Percentiles rank a stretch among this genome's conserved stretches.
Evolutionary conservation across 2,113 vertebrate genomes (phyloP).

Genomic region (Myrmecophaga tridactyla): DNA sequence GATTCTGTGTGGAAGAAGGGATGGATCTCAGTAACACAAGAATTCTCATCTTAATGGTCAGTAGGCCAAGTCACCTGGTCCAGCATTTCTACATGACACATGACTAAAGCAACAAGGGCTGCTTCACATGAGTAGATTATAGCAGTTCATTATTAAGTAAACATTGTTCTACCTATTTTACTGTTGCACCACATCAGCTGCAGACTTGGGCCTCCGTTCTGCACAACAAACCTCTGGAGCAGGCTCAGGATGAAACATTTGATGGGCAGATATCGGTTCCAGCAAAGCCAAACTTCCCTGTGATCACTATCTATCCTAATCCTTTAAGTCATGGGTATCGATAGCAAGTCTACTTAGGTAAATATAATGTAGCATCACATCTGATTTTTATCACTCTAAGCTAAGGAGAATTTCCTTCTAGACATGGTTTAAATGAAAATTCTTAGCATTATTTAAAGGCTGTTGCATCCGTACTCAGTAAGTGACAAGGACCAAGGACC

Average conservation of each 20-base stretch:
- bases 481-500: neutral
- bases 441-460: neutral
- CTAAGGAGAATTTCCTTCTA: neutral
- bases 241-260: neutral
- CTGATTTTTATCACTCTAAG: neutral
- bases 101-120: neutral
- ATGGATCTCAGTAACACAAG: neutral
- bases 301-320: neutral
- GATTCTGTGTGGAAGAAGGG: neutral
- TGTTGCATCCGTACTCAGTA: neutral
- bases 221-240: neutral
- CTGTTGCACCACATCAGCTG: neutral
- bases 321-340: neutral
- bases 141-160: neutral
- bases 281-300: neutral
- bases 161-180: neutral
- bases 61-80: neutral
- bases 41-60: neutral
- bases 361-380: neutral
- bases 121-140: neutral
- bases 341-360: neutral
- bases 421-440: neutral
- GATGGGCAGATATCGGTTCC: neutral
- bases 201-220: neutral
- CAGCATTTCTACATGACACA: neutral